Base-by-base conservation (phyloP, 2,888 invertebrate species). In the Imbricaverruca yamaguchii region DNA sequence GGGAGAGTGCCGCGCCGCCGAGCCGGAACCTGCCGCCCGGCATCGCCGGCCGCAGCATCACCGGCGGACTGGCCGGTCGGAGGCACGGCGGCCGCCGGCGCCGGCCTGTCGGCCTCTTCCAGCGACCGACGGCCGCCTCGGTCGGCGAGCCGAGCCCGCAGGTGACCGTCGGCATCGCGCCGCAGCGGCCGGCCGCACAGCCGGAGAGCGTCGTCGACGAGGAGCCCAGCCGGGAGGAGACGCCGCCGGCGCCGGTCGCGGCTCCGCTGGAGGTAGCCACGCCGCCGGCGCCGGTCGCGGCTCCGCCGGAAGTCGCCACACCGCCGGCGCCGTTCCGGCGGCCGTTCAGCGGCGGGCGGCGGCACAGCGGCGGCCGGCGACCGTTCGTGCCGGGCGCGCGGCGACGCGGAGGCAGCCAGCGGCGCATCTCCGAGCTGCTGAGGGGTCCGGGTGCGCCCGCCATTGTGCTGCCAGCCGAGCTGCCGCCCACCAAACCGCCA, bases 241-340 rank as follows among this genome's bases (percentile, higher is more conserved):
- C 65, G 23, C 18, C 1, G 11, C 21, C 53, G 15, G 74, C 39
- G 39, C 53, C 53, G 21, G 23, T n/a, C 65, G 65, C 4, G 23
- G 9, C 57, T 57, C 57, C 57, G 57, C 9, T 57, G 13, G 74
- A 74, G 55, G 74, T 21, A 15, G 87, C 67, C 81, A 82, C 80
- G 61, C 88, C 92, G 18, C 92, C 92, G 18, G 74, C 53, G 18
- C 55, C 53, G 21, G 23, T 23, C 65, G 65, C 2, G 10, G 11
- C 59, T 59, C 59, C 59, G 59, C 11, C 15, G 7, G 74, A 74
- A 21, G 74, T 21, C 23, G 87, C 67, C 81, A 82, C 80, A 59
- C 88, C 92, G 18, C 92, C 92, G 0, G 93, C 93, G 86, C 92
- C 93, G 85, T 87, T 92, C 82, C 91, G 92, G 85, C 91, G 92